phyloP scores from a whole-genome alignment of 2,113 vertebrate species.

The Balaeniceps rex region DNA sequence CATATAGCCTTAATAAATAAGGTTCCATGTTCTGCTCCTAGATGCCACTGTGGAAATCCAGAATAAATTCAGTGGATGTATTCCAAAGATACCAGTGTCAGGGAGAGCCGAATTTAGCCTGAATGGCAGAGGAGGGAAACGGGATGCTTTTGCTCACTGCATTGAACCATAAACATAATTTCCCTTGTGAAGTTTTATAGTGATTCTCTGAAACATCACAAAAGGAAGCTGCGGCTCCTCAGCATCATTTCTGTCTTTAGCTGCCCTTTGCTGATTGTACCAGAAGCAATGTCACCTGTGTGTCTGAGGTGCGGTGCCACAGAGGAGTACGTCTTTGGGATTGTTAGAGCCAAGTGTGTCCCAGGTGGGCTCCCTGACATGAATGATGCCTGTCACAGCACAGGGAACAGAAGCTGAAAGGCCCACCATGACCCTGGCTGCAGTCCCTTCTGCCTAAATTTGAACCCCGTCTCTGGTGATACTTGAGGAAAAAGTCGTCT shows the following conservation, averaged over 20 bases:
- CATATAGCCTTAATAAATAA: neutral
- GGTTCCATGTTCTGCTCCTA: neutral
- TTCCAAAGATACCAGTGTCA: neutral
- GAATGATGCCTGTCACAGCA: neutral
- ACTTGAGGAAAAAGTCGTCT: neutral
- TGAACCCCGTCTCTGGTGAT: neutral
- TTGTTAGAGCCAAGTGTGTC: rapidly evolving
- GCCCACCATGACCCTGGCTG: neutral
- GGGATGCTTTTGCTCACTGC: neutral
- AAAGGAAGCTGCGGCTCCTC: neutral
- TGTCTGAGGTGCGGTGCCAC: neutral
- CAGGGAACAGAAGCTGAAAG: neutral
- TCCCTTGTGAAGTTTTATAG: neutral
- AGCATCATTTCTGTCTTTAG: neutral
- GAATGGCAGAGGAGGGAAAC: constrained; percentile 28
- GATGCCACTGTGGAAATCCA: neutral
- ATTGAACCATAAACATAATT: neutral
- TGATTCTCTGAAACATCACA: neutral
- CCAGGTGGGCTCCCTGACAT: neutral
- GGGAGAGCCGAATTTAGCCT: neutral
- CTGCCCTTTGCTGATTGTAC: neutral
- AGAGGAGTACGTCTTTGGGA: neutral
- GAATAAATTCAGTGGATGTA: neutral
- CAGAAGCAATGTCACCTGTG: neutral
- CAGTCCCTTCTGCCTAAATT: neutral